These are phyloP conservation scores for Leptopilina myrica DNA, from an alignment of 2,888 invertebrate genomes.

Conservation along the genomic window DNA sequence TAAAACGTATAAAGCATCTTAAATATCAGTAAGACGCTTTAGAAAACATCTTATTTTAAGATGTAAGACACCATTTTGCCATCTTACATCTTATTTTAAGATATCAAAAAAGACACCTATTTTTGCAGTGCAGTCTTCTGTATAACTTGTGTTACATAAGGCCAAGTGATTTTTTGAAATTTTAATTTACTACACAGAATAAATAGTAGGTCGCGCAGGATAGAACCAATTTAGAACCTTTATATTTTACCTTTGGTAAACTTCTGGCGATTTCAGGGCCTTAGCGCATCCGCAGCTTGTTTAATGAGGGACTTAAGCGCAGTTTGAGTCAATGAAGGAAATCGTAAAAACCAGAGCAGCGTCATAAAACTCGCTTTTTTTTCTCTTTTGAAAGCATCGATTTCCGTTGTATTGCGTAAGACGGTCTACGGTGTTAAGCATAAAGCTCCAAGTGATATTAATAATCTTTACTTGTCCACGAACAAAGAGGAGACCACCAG, in stretches of 20 bases:
- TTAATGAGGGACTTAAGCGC: constrained; percentile 31
- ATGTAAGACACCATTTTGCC: no score
- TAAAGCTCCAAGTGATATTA: constrained; percentile 61
- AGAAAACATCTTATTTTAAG: no score
- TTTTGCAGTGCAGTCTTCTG: no score
- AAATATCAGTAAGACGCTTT: no score
- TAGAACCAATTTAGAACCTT: constrained; percentile 19
- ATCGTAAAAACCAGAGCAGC: constrained; percentile 60
- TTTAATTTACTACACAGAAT: background rate
- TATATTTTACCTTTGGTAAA: background rate
- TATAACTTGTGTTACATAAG: no score
- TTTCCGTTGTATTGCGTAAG: constrained; percentile 68
- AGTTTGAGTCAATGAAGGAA: constrained; percentile 60
- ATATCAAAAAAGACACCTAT: no score
- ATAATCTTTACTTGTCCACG: constrained; percentile 60
- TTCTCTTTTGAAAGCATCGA: constrained; percentile 56
- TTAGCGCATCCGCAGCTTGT: constrained; percentile 18
- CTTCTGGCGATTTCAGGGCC: constrained; percentile 22
- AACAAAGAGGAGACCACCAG: constrained; percentile 54
- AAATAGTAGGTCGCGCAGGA: constrained; percentile 28
- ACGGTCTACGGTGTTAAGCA: constrained; percentile 50
- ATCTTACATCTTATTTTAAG: no score
- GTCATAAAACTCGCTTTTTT: constrained; percentile 61
- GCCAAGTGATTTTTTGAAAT: background rate
- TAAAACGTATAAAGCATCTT: no score